A percentile compares a stretch with the other conserved stretches of the same genome.
These are phyloP conservation scores for Coturnix japonica DNA, from an alignment of 2,113 vertebrate species.

Conservation along the genomic window DNA sequence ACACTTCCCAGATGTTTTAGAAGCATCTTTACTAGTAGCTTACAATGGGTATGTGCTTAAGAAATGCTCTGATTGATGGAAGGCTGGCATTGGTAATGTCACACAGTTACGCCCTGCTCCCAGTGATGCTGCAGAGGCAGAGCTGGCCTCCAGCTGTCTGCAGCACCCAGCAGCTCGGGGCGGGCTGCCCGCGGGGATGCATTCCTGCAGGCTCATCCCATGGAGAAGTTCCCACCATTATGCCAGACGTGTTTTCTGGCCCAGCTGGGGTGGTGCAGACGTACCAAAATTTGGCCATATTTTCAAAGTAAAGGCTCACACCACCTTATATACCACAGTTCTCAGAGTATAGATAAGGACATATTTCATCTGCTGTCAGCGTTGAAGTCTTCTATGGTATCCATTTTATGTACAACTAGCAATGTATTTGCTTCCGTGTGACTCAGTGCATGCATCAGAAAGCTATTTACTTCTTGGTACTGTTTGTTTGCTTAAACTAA, in stretches of 20 bases:
- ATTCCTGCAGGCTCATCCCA: too few relatives aligned
- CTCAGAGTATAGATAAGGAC: not conserved
- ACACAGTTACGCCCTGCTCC: not conserved
- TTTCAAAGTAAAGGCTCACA: not conserved
- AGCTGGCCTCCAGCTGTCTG: not conserved
- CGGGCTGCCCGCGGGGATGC: too few relatives aligned
- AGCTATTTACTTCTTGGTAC: constrained; percentile 64
- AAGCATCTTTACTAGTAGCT: not conserved
- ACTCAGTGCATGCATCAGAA: constrained; percentile 76
- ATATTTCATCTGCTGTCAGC: constrained; percentile 72
- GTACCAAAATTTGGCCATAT: not conserved
- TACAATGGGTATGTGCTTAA: not conserved
- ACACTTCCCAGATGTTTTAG: not conserved
- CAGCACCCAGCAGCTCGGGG: too few relatives aligned
- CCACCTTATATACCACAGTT: not conserved
- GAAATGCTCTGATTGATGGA: rapidly evolving
- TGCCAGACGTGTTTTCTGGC: not conserved
- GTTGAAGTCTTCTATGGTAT: constrained; percentile 75
- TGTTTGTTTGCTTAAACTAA: constrained; percentile 88
- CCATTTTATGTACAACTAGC: constrained; percentile 79
- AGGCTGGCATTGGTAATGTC: not conserved
- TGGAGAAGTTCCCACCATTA: not conserved
- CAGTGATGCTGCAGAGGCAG: not conserved
- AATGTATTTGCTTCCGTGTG: constrained; percentile 78
- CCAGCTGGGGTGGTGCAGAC: not conserved